phyloP scores from a whole-genome alignment of 2,888 invertebrate genomes.

The Trichacis sp. region DNA sequence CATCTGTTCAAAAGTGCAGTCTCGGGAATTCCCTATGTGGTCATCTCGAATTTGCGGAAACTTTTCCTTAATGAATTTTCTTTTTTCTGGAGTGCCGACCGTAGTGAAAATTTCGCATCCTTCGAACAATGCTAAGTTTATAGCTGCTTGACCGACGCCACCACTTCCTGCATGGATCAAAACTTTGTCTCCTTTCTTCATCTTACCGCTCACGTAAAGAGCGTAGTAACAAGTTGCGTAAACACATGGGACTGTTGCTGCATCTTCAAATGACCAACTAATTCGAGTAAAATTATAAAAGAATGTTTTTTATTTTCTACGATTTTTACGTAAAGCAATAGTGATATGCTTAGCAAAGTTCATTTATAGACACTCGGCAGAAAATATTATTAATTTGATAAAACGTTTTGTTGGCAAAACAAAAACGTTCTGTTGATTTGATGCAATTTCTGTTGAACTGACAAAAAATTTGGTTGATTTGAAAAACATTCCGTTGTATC shows the following conservation, averaged over 20 bases:
- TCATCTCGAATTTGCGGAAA: constrained; percentile 76
- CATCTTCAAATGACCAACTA: constrained; percentile 75
- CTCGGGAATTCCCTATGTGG: constrained; percentile 91
- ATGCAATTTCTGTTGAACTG: no score
- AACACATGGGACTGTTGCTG: constrained; percentile 76
- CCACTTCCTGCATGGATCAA: constrained; percentile 70
- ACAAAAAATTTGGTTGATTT: no score
- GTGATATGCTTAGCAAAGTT: no score
- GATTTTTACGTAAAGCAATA: no score
- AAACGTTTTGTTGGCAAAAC: no score
- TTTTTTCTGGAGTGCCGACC: constrained; percentile 72
- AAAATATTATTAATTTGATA: no score
- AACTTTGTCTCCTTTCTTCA: constrained; percentile 71
- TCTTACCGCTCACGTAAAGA: constrained; percentile 73
- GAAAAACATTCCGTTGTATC: no score
- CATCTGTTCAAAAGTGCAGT: constrained; percentile 88
- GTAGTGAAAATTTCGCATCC: constrained; percentile 76
- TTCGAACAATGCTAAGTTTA: constrained; percentile 73
- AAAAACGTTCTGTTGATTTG: no score
- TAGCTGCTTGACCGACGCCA: constrained; percentile 79
- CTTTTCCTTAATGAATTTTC: no score
- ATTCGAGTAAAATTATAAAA: no score
- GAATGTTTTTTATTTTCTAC: no score
- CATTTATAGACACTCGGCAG: no score
- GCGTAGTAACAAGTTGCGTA: constrained; percentile 76